Percentiles rank a stretch among this genome's conserved stretches.
These are phyloP conservation scores for Notocelia uddmanniana DNA, from an alignment of 2,888 invertebrate genomes.

Conservation along the genomic window DNA sequence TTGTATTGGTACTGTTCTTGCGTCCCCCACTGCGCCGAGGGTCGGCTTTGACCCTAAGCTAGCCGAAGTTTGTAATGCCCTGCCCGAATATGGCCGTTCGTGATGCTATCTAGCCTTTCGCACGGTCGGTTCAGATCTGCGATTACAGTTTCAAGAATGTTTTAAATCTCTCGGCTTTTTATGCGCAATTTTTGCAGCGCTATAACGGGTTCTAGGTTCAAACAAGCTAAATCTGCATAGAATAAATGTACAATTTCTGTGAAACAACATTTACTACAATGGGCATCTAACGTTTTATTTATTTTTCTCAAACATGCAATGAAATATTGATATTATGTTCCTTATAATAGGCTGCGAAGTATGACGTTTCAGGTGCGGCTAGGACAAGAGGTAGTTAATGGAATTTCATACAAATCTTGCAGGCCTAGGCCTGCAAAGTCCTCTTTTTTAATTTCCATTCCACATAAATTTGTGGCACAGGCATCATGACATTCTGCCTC, in stretches of 20 bases:
- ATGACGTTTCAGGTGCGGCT: no score
- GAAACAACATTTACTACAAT: not conserved
- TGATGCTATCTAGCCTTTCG: conserved; percentile 72
- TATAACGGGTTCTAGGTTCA: conserved; percentile 33
- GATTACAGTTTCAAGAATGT: conserved; percentile 57
- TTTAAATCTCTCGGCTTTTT: conserved; percentile 48
- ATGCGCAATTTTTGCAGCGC: conserved; percentile 33
- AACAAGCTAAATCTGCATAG: conserved; percentile 15
- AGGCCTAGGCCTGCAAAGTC: no score
- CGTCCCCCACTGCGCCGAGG: conserved; percentile 49
- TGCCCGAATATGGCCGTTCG: conserved; percentile 69
- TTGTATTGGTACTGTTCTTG: conserved; percentile 20
- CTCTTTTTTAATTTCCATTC: no score
- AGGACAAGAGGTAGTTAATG: no score
- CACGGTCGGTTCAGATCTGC: conserved; percentile 67
- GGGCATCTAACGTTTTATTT: no score
- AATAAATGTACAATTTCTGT: conserved; percentile 1
- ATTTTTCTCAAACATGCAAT: no score
- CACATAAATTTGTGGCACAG: no score
- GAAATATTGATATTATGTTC: no score
- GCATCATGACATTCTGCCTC: no score
- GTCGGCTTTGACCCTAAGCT: conserved; percentile 69
- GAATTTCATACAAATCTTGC: no score
- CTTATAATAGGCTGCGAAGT: no score
- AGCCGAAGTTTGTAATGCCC: conserved; percentile 63